Evolutionary conservation across 2,113 vertebrate species (phyloP), one percentile per base, ranked within the genome.

Genomic region (Poicephalus gulielmi): DNA sequence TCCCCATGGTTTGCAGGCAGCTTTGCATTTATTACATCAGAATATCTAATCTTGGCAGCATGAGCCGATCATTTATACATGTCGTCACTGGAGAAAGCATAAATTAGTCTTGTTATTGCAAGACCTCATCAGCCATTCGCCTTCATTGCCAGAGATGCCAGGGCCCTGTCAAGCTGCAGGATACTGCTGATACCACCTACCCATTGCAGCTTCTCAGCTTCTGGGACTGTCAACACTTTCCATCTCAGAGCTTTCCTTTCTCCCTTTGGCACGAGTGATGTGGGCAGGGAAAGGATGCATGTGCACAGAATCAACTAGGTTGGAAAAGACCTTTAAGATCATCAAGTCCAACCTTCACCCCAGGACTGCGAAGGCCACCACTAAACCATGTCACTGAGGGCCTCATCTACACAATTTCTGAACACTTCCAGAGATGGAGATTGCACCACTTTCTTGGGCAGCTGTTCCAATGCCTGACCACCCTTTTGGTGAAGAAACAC

Each of bases 21-120:
- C 76, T 90, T 93, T 96, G 88, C 13, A 2, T 92, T 95, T 91
- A 74, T 94, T 93, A 94, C 93, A 90, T 88, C 94, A 92, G 92
- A 83, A 88, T 83, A 94, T 83, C 88, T 95, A 86, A 95, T 94
- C 68, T 68, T 92, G 83, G 92, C 92, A 93, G 73, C 35, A 62
- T 49, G 52, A 95, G 37, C 44, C 0, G 3, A 66, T 83, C n/a
- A 5, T 93, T 96, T 93, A 86, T 70, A 83, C 85, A 50, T 78
- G 64, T 52, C 95, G 84, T 90, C 85, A 85, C 83, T 97, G 90
- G 82, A 94, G n/a, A 68, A 83, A 47, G 73, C 88, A 96, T 60
- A 96, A 92, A 94, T 88, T 70, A 96, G 68, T 59, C 50, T 78
- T 78, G 55, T 88, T 86, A 74, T 17, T 94, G 92, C 88, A 85